phyloP scores from a whole-genome alignment of 2,113 vertebrate genomes.

The Oophaga pumilio region DNA sequence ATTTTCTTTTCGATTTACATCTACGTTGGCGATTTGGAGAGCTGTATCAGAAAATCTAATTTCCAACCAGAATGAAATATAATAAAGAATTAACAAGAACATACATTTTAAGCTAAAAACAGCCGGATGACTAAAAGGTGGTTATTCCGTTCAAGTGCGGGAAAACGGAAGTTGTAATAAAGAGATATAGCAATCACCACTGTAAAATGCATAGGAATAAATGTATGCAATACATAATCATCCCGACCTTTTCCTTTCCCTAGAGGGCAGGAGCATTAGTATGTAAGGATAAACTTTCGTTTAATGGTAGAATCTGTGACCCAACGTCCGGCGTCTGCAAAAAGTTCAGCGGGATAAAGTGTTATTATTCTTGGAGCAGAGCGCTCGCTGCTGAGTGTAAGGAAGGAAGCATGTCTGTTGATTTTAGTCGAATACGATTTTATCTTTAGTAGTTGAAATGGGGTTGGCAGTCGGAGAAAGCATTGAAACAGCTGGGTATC shows the following conservation, averaged over 20 bases:
- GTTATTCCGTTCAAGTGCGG: background rate
- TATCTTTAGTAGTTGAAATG: background rate
- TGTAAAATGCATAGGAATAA: background rate
- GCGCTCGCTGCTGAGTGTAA: background rate
- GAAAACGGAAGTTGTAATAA: background rate
- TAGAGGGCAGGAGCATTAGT: background rate
- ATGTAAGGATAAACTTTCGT: background rate
- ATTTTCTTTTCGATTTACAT: too few relatives aligned
- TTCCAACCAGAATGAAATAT: too few relatives aligned
- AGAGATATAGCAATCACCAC: background rate
- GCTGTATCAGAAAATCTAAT: too few relatives aligned
- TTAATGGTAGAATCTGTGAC: background rate
- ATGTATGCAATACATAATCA: background rate
- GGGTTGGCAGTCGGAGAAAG: background rate
- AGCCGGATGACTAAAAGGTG: too few relatives aligned
- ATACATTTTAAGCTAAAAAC: too few relatives aligned
- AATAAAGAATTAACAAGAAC: too few relatives aligned
- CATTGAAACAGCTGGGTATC: background rate
- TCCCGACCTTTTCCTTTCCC: background rate
- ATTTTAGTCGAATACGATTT: background rate
- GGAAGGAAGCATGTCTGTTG: background rate
- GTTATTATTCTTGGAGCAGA: background rate
- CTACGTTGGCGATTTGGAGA: too few relatives aligned
- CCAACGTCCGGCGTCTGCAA: background rate
- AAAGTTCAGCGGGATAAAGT: constrained; percentile 1